Percentiles rank a stretch among this genome's conserved stretches.
These are phyloP conservation scores for Palythoa grandis DNA, from an alignment of 92 coral and sea anemone species.

Conservation along the genomic window DNA sequence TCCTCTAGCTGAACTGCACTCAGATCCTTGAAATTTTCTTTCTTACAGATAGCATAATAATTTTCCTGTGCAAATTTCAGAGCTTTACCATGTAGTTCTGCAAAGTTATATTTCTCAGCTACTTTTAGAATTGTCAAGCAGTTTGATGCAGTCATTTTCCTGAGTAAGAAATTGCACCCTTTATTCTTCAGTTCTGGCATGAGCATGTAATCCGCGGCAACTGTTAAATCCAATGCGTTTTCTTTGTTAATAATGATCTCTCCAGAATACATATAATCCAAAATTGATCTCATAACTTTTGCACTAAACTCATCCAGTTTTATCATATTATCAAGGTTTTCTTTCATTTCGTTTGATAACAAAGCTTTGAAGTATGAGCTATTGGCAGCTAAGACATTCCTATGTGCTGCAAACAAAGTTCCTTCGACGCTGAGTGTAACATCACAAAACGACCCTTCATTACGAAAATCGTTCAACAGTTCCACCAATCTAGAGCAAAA, in stretches of 20 bases:
- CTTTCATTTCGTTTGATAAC: constrained; percentile 86
- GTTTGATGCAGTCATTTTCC: constrained; percentile 76
- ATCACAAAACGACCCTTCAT: constrained; percentile 77
- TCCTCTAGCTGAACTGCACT: constrained; percentile 74
- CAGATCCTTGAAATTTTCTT: constrained; percentile 71
- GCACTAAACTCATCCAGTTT: constrained; percentile 70
- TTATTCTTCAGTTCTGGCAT: constrained; percentile 68
- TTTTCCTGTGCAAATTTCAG: constrained; percentile 81
- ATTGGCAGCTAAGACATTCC: constrained; percentile 82
- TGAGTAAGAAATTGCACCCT: constrained; percentile 71
- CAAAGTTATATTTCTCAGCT: constrained; percentile 84
- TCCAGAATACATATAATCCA: constrained; percentile 81
- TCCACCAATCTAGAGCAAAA: constrained; percentile 68
- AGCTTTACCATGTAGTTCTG: constrained; percentile 72
- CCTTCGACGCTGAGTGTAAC: constrained; percentile 71
- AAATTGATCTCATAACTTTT: constrained; percentile 65
- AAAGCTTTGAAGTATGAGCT: constrained; percentile 82
- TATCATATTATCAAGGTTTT: constrained; percentile 65
- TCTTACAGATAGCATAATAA: constrained; percentile 68
- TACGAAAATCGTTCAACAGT: constrained; percentile 72
- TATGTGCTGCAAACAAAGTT: constrained; percentile 65
- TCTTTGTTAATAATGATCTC: constrained; percentile 55
- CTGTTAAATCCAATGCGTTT: constrained; percentile 70
- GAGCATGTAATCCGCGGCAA: constrained; percentile 82
- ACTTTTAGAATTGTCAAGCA: constrained; percentile 81